These are phyloP conservation scores for Propithecus deckenii DNA, from an alignment of 2,797 vertebrate genomes.

Conservation along the genomic window DNA sequence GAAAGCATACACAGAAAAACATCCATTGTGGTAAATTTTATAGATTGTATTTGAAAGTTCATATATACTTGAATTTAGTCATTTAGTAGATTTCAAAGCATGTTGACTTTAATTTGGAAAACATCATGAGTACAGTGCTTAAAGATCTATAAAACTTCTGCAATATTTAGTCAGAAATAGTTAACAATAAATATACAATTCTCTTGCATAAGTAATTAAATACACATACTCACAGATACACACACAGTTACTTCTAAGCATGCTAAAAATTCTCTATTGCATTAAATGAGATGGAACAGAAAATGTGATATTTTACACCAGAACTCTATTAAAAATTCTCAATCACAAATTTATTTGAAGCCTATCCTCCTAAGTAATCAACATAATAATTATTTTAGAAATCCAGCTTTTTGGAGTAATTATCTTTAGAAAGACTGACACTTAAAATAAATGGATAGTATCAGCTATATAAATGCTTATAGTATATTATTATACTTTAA, in stretches of 20 bases:
- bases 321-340: constrained; percentile 54
- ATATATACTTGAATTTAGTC: background rate
- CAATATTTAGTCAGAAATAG: background rate
- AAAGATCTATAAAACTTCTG: background rate
- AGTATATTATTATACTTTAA: constrained; percentile 78
- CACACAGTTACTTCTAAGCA: background rate
- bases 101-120: constrained; percentile 31
- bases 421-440: constrained; percentile 69
- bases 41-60: background rate
- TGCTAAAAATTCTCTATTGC: background rate
- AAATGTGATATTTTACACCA: constrained; percentile 45
- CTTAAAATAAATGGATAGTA: constrained; percentile 66
- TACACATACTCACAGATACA: background rate
- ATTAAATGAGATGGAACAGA: constrained; percentile 47
- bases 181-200: background rate
- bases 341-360: constrained; percentile 62
- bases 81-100: background rate
- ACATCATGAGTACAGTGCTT: background rate
- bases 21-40: background rate
- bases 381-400: constrained; percentile 69
- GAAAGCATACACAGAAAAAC: background rate
- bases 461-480: constrained; percentile 66
- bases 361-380: constrained; percentile 69
- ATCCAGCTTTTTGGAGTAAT: constrained; percentile 58
- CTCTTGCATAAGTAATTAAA: background rate